Conservation (phyloP, 2,113 vertebrate species). For the Piaya cayana region DNA sequence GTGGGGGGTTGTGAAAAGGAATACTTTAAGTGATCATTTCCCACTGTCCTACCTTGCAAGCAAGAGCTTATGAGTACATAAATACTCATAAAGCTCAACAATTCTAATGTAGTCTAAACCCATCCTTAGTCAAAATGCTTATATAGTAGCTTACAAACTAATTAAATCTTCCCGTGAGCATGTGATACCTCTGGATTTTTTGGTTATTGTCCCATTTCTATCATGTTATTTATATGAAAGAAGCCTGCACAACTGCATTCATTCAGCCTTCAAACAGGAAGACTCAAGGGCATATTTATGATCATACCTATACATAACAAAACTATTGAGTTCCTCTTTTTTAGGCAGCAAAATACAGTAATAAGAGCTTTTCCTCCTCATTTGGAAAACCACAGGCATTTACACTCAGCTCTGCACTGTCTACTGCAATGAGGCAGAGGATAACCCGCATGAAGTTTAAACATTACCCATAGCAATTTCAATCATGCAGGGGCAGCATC, state of each 20-base stretch:
- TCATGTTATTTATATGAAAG: background rate
- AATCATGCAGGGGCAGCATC: background rate
- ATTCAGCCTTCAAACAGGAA: slow-evolving; percentile 8
- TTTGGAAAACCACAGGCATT: background rate
- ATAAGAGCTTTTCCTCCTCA: background rate
- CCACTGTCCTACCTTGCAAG: background rate
- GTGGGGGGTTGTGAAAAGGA: background rate
- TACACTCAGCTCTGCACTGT: background rate
- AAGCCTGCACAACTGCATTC: background rate
- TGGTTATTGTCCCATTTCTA: background rate
- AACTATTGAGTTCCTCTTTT: background rate
- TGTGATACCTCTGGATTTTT: background rate
- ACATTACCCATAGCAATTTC: background rate
- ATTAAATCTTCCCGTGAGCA: background rate
- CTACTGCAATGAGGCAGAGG: background rate
- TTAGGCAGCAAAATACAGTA: background rate
- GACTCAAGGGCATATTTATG: background rate
- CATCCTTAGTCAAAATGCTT: background rate
- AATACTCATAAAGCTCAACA: background rate
- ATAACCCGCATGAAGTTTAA: background rate
- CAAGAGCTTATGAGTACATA: background rate
- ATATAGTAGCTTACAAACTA: background rate
- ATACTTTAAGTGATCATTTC: background rate
- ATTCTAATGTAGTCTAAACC: background rate
- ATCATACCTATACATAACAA: background rate